Evolutionary conservation across 1,140 invertebrate species (phyloP), one percentile per base, ranked within the genome.

Genomic region (Pseudomyrmex cubaensis): DNA sequence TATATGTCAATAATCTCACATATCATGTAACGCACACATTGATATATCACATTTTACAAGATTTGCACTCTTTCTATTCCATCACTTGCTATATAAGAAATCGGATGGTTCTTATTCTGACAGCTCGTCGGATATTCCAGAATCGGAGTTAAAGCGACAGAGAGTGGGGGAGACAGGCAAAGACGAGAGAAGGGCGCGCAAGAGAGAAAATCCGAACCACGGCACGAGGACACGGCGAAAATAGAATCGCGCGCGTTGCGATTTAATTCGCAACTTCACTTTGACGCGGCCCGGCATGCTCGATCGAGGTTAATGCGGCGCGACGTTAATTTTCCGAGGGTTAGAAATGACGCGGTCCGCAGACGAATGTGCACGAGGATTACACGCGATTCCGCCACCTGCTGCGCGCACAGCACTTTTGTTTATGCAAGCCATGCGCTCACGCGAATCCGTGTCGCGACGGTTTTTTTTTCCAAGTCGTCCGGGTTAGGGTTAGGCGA

Each of bases 351-450:
- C 56, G 76, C 25, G 63, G 35, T 4, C 48, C 48, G 52, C 25
- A 17, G 25, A 56, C 44, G 57, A 48, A 25, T 46, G 67, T 61
- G 35, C 64, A 73, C 48, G 50, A 86, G 67, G 75, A 69, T 78
- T 76, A 70, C 69, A 74, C 82, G 87, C 78, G 89, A 91, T 90
- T 89, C 88, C 87, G 84, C 91, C 90, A 92, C 91, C 91, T 92
- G 90, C 91, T 91, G 85, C 85, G 83, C 85, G 86, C 87, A 88
- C 85, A 80, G 88, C 86, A 90, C 87, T 91, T 91, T 89, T 92
- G 87, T 90, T 92, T 91, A 92, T 90, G 85, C 86, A 88, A 88
- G 85, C 83, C 86, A 90, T 88, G 88, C 88, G 83, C 64, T 63
- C 76, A 22, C 64, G 64, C 63, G 20, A 4, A 54, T 44, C 48